These are phyloP conservation scores for Onychorhynchus coronatus DNA, from an alignment of 2,113 vertebrate genomes.

Conservation along the genomic window DNA sequence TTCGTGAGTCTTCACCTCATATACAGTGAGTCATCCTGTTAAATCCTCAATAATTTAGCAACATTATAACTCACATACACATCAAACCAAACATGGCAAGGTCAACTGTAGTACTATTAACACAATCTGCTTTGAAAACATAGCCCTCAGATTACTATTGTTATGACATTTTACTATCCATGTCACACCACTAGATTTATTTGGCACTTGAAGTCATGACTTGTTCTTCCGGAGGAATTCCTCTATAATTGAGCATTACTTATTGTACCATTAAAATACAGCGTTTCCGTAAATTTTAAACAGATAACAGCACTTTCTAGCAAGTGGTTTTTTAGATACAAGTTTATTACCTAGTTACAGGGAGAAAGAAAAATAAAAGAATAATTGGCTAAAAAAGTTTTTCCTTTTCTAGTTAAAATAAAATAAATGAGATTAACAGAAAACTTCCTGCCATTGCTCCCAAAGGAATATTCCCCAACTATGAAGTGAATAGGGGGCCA, in stretches of 20 bases:
- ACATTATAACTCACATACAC: neutral
- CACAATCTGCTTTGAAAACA: slow-evolving; percentile 50
- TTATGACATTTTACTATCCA: slow-evolving; percentile 74
- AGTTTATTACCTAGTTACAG: slow-evolving; percentile 68
- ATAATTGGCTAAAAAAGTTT: slow-evolving; percentile 59
- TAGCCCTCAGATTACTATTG: slow-evolving; percentile 63
- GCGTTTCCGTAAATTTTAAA: slow-evolving; percentile 72
- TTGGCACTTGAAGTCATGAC: slow-evolving; percentile 68
- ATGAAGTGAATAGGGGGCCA: slow-evolving; percentile 2
- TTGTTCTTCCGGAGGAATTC: slow-evolving; percentile 73
- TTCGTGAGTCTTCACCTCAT: neutral
- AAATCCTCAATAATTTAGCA: neutral
- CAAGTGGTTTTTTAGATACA: slow-evolving; percentile 72
- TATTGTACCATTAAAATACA: slow-evolving; percentile 70
- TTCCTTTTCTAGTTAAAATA: slow-evolving; percentile 63
- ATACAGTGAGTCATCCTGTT: neutral
- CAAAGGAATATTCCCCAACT: slow-evolving; percentile 43
- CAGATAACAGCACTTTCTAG: slow-evolving; percentile 75
- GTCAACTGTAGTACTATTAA: neutral
- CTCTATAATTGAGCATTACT: slow-evolving; percentile 70
- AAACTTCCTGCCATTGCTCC: slow-evolving; percentile 68
- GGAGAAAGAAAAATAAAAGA: neutral
- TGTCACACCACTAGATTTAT: slow-evolving; percentile 71
- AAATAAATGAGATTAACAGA: slow-evolving; percentile 60
- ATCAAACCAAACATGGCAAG: neutral